Evolutionary conservation across 2,113 vertebrate genomes (phyloP), one percentile per base, ranked within the genome.

Genomic region (Thryonomys swinderianus): DNA sequence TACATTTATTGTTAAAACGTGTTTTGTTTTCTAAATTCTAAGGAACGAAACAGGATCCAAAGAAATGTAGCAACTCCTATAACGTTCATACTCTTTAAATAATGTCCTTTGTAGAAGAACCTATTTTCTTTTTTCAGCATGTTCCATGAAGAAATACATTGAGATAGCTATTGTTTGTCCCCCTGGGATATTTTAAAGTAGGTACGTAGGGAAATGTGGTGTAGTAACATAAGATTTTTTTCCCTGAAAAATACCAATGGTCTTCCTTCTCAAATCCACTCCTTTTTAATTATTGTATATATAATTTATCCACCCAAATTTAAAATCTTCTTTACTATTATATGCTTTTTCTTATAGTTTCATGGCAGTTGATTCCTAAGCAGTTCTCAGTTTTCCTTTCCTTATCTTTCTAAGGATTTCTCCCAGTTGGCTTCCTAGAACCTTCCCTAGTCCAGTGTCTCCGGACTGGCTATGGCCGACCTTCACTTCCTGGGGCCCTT

Each of bases 251-350:
- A 48, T 30, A 66, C n/a, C n/a, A 92, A 95, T 88, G 59, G 7
- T 30, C 55, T 55, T 66, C 30, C 30, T 87, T 74, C 79, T 96
- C 89, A 84, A 79, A 84, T 92, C 20, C 20, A 20, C 12, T 92
- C 27, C 18, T 83, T 30, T 78, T 76, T 59, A 7, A 48, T 91
- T 69, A 69, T 57, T 48, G 25, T 48, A 55, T 53, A 17, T 83
- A 42, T 89, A 64, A 32, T 17, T n/a, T 86, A 12, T 61, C 88
- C 17, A 48, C 51, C 40, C 66, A 83, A 42, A 51, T 61, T 87
- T 87, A 55, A 83, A 53, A 74, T 80, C 11, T 67, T 73, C 20
- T 2, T 81, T 53, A 16, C n/a, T 21, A 27, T 4, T 42, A 48
- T 51, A 37, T 37, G 2, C 8, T 85, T 74, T 86, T 61, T 67